Evolutionary conservation across 2,888 invertebrate species (phyloP), one percentile per base, ranked within the genome.

Genomic region (Scaptomyza reducta): DNA sequence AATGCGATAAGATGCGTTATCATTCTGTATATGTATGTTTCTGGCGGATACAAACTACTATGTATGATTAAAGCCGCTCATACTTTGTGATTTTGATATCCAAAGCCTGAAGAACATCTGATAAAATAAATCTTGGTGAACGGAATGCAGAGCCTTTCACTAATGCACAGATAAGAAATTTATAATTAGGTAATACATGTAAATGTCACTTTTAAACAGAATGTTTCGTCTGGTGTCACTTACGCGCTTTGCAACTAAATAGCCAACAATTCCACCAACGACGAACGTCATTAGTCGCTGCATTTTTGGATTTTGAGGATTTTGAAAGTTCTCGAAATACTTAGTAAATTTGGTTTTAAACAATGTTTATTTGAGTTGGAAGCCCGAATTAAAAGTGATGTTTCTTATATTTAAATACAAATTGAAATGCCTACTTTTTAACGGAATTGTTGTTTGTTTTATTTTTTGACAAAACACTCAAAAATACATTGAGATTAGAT

Each of bases 181-280:
- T 13, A 33, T 33, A 13, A 22, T 22, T 22, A 2, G 22, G 1
- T 2, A 1, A 1, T 14, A 13, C 3, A 18, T 3, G 6, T 49
- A 33, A 3, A 1, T 16, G 9, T 0, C 1, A 0, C 9, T 4
- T 49, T 22, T 35, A 6, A n/a, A 3, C 6, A 7, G 3, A 11
- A 13, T 22, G 3, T 7, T 35, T 22, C 22, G 4, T 5, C 38
- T 13, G 3, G 5, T 50, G 11, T 25, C 9, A 50, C 50, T 50
- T 50, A 50, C 50, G 25, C 25, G 29, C 10, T 6, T 27, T 4
- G 13, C 59, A 13, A 54, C 0, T 3, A 59, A 27, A 35, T 35
- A 59, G 9, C 59, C 59, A 1, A 35, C n/a, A 27, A 59, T 14
- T 3, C 54, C 59, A 13, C 59, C 59, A 35, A 59, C 14, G 10